Conservation (phyloP, 2,888 invertebrate genomes). For the Brenthis ino region DNA sequence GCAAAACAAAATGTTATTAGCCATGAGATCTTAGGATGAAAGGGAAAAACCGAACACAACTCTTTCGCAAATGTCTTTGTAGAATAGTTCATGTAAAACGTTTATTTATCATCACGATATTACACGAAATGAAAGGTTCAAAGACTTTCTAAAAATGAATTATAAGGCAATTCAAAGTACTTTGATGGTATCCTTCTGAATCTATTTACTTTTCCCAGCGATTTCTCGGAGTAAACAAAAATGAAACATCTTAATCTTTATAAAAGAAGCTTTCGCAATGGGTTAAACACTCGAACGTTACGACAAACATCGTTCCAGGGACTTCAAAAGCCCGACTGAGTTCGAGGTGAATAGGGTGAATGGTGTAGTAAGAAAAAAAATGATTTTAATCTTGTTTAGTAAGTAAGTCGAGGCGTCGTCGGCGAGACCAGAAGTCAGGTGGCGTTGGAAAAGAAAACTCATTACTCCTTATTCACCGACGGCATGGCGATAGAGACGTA, state of each 20-base stretch:
- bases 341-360: constrained; percentile 46
- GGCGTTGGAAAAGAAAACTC: constrained; percentile 76
- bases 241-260: constrained; percentile 45
- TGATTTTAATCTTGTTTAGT: constrained; percentile 76
- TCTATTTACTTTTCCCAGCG: constrained; percentile 39
- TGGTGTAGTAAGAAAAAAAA: constrained; percentile 56
- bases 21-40: constrained; percentile 20
- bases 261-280: constrained; percentile 46
- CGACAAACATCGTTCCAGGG: constrained; percentile 46
- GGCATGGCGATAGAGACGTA: constrained; percentile 52
- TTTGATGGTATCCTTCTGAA: constrained; percentile 43
- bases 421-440: constrained; percentile 71
- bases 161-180: constrained; percentile 37
- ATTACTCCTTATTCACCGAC: constrained; percentile 76
- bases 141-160: constrained; percentile 34
- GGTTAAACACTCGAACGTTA: constrained; percentile 47
- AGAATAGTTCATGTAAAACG: constrained; percentile 19
- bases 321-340: constrained; percentile 47
- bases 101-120: constrained; percentile 28
- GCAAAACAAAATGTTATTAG: constrained; percentile 11
- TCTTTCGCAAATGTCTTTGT: constrained; percentile 18
- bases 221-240: constrained; percentile 45
- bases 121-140: constrained; percentile 29
- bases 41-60: constrained; percentile 19
- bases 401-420: constrained; percentile 60